A percentile compares a stretch with the other conserved stretches of the same genome.
Conservation (phyloP, 64 coral and sea anemone species). For the Dendrophyllia cribrosa region DNA sequence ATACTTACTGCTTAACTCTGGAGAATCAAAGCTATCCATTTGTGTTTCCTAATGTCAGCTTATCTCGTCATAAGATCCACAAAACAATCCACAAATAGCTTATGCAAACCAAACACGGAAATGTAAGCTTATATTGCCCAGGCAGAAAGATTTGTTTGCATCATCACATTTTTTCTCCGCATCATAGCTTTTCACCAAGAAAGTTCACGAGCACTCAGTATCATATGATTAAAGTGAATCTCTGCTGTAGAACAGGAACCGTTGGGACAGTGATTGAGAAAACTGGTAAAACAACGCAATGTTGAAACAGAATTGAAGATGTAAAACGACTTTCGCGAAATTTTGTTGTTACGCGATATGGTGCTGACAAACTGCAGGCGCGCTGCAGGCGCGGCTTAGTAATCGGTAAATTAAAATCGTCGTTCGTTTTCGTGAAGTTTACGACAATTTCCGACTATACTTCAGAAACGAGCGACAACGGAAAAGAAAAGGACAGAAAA, state of each 20-base stretch:
- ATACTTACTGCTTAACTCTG: slow-evolving; percentile 19
- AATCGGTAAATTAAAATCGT: neutral
- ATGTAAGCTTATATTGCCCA: too few species aligned
- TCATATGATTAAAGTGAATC: neutral
- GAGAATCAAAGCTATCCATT: slow-evolving; percentile 42
- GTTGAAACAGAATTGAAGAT: too few species aligned
- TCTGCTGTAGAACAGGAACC: neutral
- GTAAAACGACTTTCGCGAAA: too few species aligned
- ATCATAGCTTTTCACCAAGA: neutral
- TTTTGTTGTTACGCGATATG: neutral
- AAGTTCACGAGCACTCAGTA: neutral
- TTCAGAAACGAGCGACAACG: neutral
- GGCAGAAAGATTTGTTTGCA: neutral
- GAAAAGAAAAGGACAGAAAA: too few species aligned
- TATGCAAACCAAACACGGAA: neutral
- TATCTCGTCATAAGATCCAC: neutral
- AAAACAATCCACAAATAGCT: neutral
- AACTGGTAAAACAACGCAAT: neutral
- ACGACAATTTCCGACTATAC: neutral
- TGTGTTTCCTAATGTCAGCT: neutral
- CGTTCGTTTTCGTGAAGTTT: neutral
- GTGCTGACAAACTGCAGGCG: slow-evolving; percentile 15
- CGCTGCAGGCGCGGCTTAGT: neutral
- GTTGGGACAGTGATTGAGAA: neutral
- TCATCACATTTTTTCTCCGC: neutral